Evolutionary conservation across 2,113 vertebrate species (phyloP).

Genomic region (Capreolus pygargus): DNA sequence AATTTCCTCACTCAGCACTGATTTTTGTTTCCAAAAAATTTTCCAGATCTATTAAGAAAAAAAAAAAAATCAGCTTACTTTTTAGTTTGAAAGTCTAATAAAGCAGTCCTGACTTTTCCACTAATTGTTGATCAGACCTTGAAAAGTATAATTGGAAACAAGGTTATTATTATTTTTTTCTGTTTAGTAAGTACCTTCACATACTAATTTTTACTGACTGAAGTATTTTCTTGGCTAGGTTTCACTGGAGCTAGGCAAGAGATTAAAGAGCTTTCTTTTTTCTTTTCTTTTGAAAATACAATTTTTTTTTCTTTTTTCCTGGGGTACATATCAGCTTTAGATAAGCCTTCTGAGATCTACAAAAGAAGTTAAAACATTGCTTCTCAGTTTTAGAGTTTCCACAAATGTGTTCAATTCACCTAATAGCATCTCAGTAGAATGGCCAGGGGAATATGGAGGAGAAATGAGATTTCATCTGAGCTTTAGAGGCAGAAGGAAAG

Average conservation of each 20-base stretch:
- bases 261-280: conserved; percentile 42
- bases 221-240: conserved; percentile 46
- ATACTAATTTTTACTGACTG: conserved; percentile 44
- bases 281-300: conserved; percentile 1
- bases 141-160: conserved; percentile 41
- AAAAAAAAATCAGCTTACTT: background rate
- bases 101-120: background rate
- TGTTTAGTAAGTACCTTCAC: conserved; percentile 6
- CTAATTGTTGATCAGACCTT: conserved; percentile 45
- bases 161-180: conserved; percentile 1
- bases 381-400: conserved; percentile 25
- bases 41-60: conserved; percentile 20
- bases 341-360: conserved; percentile 39
- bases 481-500: background rate
- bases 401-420: background rate
- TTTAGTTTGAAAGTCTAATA: conserved; percentile 17
- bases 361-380: conserved; percentile 26
- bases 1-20: background rate
- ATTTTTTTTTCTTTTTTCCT: background rate
- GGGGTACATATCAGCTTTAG: conserved; percentile 13
- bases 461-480: conserved; percentile 5
- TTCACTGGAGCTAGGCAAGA: conserved; percentile 47
- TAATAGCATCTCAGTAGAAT: background rate
- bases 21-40: background rate
- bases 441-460: background rate